Evolutionary conservation across 92 coral and sea anemone species (phyloP).

Genomic region (Pocillopora meandrina): DNA sequence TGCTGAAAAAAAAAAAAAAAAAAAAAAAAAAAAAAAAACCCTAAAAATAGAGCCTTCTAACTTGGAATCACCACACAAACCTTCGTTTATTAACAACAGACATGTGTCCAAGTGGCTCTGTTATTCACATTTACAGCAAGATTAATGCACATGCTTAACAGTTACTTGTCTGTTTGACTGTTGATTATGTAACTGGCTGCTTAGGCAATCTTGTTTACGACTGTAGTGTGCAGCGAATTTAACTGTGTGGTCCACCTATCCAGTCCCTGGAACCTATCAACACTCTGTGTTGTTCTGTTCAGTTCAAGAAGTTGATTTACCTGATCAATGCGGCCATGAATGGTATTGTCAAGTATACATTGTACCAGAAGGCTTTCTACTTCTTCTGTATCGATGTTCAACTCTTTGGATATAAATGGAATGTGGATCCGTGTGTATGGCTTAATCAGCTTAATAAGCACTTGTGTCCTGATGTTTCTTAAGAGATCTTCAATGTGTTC

Average conservation of each 20-base stretch:
- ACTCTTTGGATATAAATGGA: slow-evolving; percentile 96
- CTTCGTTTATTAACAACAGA: too few species aligned
- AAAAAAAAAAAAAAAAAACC: too few species aligned
- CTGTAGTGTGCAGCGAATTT: slow-evolving; percentile 92
- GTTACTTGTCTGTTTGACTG: too few species aligned
- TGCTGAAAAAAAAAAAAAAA: too few species aligned
- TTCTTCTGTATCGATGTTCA: slow-evolving; percentile 96
- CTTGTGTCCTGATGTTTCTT: slow-evolving; percentile 96
- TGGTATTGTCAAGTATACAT: slow-evolving; percentile 96
- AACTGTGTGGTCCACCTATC: slow-evolving; percentile 97
- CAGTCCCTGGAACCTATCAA: slow-evolving; percentile 90
- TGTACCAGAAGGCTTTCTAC: slow-evolving; percentile 97
- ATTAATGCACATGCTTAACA: too few species aligned
- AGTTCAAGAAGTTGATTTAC: slow-evolving; percentile 95
- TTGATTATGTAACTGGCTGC: neutral
- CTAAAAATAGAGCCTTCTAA: too few species aligned
- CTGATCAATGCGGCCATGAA: slow-evolving; percentile 97
- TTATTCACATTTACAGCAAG: neutral
- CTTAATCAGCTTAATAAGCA: slow-evolving; percentile 93
- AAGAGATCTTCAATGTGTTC: slow-evolving; percentile 98
- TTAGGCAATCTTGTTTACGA: slow-evolving; percentile 94
- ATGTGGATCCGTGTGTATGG: slow-evolving; percentile 98
- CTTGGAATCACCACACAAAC: too few species aligned
- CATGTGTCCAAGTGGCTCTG: neutral
- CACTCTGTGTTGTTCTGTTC: slow-evolving; percentile 88